Base-by-base conservation (phyloP, 2,113 vertebrate species). In the Tiliqua scincoides region DNA sequence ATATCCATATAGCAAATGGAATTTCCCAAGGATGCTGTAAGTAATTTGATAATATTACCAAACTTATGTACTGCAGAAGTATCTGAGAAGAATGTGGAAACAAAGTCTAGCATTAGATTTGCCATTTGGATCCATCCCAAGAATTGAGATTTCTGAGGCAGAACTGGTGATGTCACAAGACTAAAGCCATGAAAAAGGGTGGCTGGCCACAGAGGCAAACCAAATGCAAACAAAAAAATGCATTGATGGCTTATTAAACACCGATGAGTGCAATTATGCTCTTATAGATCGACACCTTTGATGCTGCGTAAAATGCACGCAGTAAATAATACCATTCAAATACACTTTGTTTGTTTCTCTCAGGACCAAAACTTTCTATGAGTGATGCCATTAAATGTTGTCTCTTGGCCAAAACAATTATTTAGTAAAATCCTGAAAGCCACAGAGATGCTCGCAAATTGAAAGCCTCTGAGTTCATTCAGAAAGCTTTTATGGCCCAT, bases 381-480 rank as follows among this genome's bases (percentile, higher is more conserved):
- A 48, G 76, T 79, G 67, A 79, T 52, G 67, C 68, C 70, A 32
- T 79, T 72, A 85, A 79, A 72, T 48, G 68, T 71, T 85, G 59
- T 79, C 54, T 61, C 54, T 79, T 79, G 35, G 57, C 84, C 76
- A 79, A 85, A 79, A 57, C 84, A 85, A 85, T 85, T 79, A 72
- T 85, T 85, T 85, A 85, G 76, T 85, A 72, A 85, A 85, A 85
- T 72, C 54, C 67, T 85, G 59, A 79, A 79, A 85, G 77, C 84
- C 76, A 79, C 84, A 85, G 76, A 71, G 67, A 79, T 79, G 68
- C 67, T 59, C 62, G 67, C 40, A 85, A 85, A 85, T 85, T 79
- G 84, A 85, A 79, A 85, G 84, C 65, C 37, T 52, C 25, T 72
- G 67, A 76, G 62, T 72, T 79, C 84, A 85, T 72, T 85, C 67